These are phyloP conservation scores for Drosophila neoperkinsi DNA, from an alignment of 2,888 invertebrate species.

Conservation along the genomic window DNA sequence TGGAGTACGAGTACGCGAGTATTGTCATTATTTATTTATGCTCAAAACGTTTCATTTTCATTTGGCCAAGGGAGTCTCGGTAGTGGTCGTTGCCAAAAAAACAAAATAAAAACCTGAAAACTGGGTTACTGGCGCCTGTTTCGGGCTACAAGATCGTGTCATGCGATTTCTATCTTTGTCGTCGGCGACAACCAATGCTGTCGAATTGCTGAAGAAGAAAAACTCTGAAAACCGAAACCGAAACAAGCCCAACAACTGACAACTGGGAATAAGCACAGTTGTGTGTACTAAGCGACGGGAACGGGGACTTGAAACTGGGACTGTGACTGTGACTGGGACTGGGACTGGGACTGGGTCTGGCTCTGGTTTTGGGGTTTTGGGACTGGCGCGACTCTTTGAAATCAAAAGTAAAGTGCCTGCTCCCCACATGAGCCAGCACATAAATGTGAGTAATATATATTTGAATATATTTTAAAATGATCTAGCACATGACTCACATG, in stretches of 20 bases:
- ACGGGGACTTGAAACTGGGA: constrained; percentile 34
- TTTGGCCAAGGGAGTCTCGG: constrained; percentile 76
- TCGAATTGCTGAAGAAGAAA: constrained; percentile 77
- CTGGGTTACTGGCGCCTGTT: constrained; percentile 82
- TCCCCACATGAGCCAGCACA: constrained; percentile 10
- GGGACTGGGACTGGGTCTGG: constrained; percentile 25
- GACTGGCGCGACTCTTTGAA: constrained; percentile 54
- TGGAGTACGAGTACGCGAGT: constrained; percentile 47
- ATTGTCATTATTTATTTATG: constrained; percentile 80
- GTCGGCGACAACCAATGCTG: constrained; percentile 76
- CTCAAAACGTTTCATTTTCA: constrained; percentile 80
- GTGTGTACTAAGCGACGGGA: constrained; percentile 12
- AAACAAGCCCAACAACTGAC: constrained; percentile 48
- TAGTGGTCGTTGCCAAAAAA: constrained; percentile 32
- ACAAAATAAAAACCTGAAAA: constrained; percentile 64
- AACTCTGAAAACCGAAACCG: constrained; percentile 50
- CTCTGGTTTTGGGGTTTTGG: constrained; percentile 31
- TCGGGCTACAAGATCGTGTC: constrained; percentile 82
- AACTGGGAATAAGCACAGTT: constrained; percentile 52
- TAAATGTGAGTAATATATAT: constrained; percentile 13
- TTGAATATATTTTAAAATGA: constrained; percentile 47
- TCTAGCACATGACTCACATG: constrained; percentile 74
- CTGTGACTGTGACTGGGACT: constrained; percentile 33
- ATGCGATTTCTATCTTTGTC: constrained; percentile 81
- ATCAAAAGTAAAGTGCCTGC: constrained; percentile 79